Conservation (phyloP, 2,113 vertebrate genomes). For the Lathamus discolor region DNA sequence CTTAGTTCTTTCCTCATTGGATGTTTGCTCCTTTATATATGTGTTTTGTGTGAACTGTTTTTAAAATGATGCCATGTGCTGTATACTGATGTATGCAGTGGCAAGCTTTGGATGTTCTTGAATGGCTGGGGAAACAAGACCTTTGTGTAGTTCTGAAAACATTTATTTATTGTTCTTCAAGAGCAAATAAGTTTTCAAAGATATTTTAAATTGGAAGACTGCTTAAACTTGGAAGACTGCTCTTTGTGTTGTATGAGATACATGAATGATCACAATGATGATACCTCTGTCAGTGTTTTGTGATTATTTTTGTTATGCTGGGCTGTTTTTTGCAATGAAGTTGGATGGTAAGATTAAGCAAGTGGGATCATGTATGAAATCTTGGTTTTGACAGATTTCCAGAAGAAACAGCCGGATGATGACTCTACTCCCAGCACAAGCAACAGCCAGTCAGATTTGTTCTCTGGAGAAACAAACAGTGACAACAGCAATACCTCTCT, state of each 20-base stretch:
- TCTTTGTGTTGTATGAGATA: not conserved
- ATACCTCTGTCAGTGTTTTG: not conserved
- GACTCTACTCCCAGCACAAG: slow-evolving; percentile 91
- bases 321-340: not conserved
- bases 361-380: not conserved
- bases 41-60: not conserved
- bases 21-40: not conserved
- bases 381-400: slow-evolving; percentile 83
- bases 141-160: not conserved
- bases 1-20: not conserved
- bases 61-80: not conserved
- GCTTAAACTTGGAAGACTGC: not conserved
- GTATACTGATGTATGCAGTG: not conserved
- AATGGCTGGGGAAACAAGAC: not conserved
- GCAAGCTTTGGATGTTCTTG: not conserved
- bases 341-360: not conserved
- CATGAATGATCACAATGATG: not conserved
- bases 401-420: slow-evolving; percentile 93
- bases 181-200: not conserved
- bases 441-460: slow-evolving; percentile 91
- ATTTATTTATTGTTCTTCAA: not conserved
- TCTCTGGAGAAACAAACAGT: slow-evolving; percentile 89
- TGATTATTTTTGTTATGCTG: not conserved
- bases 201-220: not conserved
- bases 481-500: slow-evolving; percentile 91